Evolutionary conservation across 2,888 invertebrate genomes (phyloP).

Genomic region (Deilephila porcellus): DNA sequence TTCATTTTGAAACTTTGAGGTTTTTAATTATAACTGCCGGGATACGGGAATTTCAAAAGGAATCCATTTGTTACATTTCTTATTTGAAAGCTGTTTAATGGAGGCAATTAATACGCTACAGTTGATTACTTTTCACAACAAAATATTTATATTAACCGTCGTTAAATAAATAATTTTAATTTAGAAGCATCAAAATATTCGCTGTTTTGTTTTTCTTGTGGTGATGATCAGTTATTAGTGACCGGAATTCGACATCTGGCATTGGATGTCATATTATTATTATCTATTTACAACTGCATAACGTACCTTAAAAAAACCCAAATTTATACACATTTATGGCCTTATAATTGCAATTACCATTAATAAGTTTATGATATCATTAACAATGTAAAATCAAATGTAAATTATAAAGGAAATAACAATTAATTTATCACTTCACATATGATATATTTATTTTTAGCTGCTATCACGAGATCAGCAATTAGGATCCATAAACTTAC

Average conservation of each 20-base stretch:
- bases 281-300: not conserved
- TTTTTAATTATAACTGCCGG: not conserved
- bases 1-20: not conserved
- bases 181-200: too few relatives aligned
- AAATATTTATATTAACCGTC: not conserved
- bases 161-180: too few relatives aligned
- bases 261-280: too few relatives aligned
- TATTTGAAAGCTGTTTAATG: constrained; percentile 1
- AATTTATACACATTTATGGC: not conserved
- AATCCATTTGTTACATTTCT: not conserved
- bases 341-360: not conserved
- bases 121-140: not conserved
- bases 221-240: too few relatives aligned
- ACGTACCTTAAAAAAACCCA: not conserved
- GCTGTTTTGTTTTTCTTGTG: too few relatives aligned
- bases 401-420: not conserved
- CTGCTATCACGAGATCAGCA: not conserved
- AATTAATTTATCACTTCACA: not conserved
- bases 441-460: not conserved
- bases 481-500: not conserved
- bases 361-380: not conserved
- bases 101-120: not conserved
- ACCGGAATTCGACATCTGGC: too few relatives aligned
- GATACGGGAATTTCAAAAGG: not conserved
- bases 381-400: too few relatives aligned